A percentile compares a stretch with the other conserved stretches of the same genome.
Conservation (phyloP, 2,888 invertebrate genomes). For the Dascillus cervinus region DNA sequence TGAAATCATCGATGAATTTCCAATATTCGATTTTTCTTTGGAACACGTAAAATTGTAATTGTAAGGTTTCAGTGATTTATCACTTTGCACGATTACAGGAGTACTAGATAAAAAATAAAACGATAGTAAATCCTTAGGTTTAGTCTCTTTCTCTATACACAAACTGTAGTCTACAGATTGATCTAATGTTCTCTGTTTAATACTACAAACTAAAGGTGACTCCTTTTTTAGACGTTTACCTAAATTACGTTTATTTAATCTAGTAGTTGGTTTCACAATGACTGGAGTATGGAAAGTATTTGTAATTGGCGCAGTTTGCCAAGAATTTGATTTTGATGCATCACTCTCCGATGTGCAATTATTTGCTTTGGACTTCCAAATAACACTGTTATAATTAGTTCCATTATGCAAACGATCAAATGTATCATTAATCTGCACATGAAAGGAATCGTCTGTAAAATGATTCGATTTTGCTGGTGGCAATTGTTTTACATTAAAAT, state of each 20-base stretch:
- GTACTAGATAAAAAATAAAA: neutral
- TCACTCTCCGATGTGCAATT: too few species aligned
- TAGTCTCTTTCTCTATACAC: constrained; percentile 13
- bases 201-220: too few species aligned
- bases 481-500: constrained; percentile 16
- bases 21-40: too few species aligned
- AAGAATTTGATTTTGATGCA: too few species aligned
- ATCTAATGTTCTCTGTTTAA: constrained; percentile 14
- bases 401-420: constrained; percentile 25
- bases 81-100: neutral
- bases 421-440: constrained; percentile 21
- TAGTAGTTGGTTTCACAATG: too few species aligned
- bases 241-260: too few species aligned
- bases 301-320: too few species aligned
- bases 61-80: neutral
- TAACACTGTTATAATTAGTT: constrained; percentile 11
- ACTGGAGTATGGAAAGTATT: too few species aligned
- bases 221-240: too few species aligned
- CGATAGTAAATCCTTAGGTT: neutral
- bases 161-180: constrained; percentile 16
- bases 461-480: constrained; percentile 13
- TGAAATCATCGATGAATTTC: too few species aligned
- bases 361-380: too few species aligned
- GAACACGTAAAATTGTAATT: too few species aligned
- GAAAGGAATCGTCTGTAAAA: constrained; percentile 20